Evolutionary conservation across 2,797 vertebrate genomes (phyloP).

Genomic region (Rhynchotus rufescens): DNA sequence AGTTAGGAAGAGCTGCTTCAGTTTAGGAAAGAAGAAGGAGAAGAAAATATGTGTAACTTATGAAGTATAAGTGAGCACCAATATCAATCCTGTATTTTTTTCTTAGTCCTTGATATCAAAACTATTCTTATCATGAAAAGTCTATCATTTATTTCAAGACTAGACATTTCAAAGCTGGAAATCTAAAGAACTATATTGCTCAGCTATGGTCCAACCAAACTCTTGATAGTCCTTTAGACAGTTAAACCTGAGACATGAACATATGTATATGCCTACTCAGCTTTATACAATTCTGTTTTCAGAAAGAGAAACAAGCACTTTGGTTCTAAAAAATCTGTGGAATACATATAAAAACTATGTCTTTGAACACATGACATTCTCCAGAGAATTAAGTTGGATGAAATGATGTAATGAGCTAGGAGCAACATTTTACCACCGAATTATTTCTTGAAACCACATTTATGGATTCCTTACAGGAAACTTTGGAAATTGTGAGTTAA

Average conservation of each 20-base stretch:
- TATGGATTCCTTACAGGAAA: not conserved
- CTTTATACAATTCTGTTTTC: not conserved
- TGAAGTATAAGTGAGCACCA: not conserved
- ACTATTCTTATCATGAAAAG: not conserved
- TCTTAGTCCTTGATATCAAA: not conserved
- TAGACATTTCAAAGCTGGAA: not conserved
- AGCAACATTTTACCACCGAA: not conserved
- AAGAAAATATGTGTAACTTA: not conserved
- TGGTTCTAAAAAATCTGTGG: not conserved
- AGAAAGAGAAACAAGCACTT: not conserved
- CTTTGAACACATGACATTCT: not conserved
- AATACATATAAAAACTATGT: not conserved
- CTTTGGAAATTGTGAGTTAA: not conserved
- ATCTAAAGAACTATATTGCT: not conserved
- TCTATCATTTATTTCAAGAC: not conserved
- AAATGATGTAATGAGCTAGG: not conserved
- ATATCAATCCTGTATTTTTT: not conserved
- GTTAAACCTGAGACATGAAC: not conserved
- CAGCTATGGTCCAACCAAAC: not conserved
- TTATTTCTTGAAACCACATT: not conserved
- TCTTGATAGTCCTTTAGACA: not conserved
- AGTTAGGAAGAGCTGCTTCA: not conserved
- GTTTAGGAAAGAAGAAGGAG: not conserved
- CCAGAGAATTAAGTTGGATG: not conserved
- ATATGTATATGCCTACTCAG: not conserved